A percentile compares a stretch with the other conserved stretches of the same genome.
Conservation (phyloP, 2,797 vertebrate genomes). For the Enteromius mattozi region DNA sequence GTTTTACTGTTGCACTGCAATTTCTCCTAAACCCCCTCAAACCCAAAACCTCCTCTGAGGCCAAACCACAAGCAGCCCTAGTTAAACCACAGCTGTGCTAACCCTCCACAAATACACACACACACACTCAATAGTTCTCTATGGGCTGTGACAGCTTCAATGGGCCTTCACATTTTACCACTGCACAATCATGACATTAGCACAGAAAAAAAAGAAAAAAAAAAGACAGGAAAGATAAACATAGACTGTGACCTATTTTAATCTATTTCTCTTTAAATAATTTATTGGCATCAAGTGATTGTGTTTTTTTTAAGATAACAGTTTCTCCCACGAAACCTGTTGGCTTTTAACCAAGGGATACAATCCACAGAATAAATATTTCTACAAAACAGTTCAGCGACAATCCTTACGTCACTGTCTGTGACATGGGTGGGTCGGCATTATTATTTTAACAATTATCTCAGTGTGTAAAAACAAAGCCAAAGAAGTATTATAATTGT, state of each 20-base stretch:
- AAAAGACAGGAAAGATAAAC: not conserved
- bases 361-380: not conserved
- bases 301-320: conserved; percentile 1
- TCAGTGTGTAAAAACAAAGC: not conserved
- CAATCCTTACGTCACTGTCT: not conserved
- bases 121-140: conserved; percentile 31
- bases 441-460: not conserved
- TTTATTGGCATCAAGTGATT: not conserved
- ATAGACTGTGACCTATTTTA: not conserved
- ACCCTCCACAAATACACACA: conserved; percentile 11
- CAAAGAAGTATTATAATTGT: not conserved
- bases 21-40: conserved; percentile 21
- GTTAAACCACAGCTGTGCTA: conserved; percentile 45
- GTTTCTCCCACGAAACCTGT: conserved; percentile 16
- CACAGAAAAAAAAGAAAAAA: not conserved
- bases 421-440: not conserved
- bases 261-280: not conserved
- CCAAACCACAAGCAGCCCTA: conserved; percentile 42
- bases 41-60: conserved; percentile 10
- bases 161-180: conserved; percentile 14
- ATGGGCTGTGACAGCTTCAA: conserved; percentile 40
- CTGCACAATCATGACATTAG: conserved; percentile 6
- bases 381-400: not conserved
- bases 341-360: conserved; percentile 2
- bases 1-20: conserved; percentile 16